Evolutionary conservation across 2,797 vertebrate genomes (phyloP).

Genomic region (Megaceryle alcyon): DNA sequence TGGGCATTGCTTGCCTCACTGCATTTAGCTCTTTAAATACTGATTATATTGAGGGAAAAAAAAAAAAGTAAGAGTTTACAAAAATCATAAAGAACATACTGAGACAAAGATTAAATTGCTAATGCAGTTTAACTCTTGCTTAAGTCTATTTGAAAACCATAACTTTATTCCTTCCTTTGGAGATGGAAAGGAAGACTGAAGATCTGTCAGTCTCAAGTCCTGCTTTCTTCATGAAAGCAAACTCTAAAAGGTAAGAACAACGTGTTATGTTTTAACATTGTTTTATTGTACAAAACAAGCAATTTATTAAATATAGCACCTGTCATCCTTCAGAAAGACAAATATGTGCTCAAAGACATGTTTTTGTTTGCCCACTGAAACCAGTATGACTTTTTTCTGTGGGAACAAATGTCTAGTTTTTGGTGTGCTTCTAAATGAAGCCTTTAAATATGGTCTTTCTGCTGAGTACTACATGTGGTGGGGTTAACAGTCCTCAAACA

Average conservation of each 20-base stretch:
- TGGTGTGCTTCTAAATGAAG: not conserved
- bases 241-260: not conserved
- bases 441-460: not conserved
- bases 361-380: not conserved
- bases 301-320: not conserved
- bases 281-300: conserved; percentile 30
- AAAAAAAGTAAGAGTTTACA: not conserved
- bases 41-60: not conserved
- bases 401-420: not conserved
- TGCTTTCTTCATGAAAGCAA: not conserved
- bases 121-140: not conserved
- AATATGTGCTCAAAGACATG: accelerated
- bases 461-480: not conserved
- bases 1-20: not conserved
- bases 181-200: not conserved
- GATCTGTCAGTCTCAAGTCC: not conserved
- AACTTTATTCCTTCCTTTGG: not conserved
- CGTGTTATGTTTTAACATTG: not conserved
- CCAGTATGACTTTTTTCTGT: not conserved
- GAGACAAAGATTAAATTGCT: not conserved
- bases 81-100: not conserved
- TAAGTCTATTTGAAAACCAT: not conserved
- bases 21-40: not conserved
- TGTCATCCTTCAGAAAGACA: not conserved
- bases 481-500: not conserved